Conservation (phyloP, 2,888 invertebrate genomes). For the Chrysopilus asiliformis region DNA sequence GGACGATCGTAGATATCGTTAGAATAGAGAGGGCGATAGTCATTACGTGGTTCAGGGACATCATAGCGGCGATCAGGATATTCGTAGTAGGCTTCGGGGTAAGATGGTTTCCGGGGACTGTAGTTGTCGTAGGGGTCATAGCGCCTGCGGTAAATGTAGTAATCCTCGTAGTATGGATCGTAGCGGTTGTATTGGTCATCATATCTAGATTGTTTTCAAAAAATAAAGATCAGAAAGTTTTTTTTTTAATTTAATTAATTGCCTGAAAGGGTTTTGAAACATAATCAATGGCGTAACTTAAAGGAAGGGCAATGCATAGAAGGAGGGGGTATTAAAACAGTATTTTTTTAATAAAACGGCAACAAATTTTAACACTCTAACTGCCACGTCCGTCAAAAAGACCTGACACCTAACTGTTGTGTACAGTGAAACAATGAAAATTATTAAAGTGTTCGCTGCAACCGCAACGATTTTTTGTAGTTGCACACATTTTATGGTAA, state of each 20-base stretch:
- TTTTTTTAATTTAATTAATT: too few species aligned
- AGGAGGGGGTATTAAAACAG: too few species aligned
- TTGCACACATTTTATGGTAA: too few species aligned
- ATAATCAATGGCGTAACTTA: constrained; percentile 6
- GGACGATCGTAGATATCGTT: constrained; percentile 31
- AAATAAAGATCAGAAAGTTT: too few species aligned
- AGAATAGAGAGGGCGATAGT: constrained; percentile 24
- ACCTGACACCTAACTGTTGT: too few species aligned
- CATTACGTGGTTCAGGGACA: constrained; percentile 27
- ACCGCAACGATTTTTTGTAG: too few species aligned
- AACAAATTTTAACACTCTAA: too few species aligned
- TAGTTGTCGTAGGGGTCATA: constrained; percentile 32
- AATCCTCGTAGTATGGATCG: constrained; percentile 31
- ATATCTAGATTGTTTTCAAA: neutral
- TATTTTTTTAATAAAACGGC: too few species aligned
- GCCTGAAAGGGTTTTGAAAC: too few species aligned
- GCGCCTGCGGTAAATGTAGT: constrained; percentile 30
- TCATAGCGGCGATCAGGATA: constrained; percentile 34
- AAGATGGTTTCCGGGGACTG: constrained; percentile 29
- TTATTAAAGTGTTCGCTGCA: too few species aligned
- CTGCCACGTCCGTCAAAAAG: too few species aligned
- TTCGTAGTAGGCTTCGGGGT: constrained; percentile 31
- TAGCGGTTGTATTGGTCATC: constrained; percentile 31
- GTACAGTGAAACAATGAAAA: too few species aligned
- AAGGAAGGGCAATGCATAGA: constrained; percentile 1